These are phyloP conservation scores for Drosophila sucinea DNA, from an alignment of 1,140 invertebrate species.

Conservation along the genomic window DNA sequence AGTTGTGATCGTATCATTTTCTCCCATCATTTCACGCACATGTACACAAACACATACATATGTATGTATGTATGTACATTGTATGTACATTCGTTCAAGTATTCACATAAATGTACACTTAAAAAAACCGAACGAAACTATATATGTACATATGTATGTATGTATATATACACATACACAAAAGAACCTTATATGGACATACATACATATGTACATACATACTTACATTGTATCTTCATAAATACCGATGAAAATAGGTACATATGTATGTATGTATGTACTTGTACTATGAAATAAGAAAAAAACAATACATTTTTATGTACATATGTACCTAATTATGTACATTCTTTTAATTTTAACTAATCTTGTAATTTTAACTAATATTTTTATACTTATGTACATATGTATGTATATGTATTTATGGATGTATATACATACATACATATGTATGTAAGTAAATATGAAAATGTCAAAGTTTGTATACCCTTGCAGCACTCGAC, in stretches of 20 bases:
- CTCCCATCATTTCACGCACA: slow-evolving; percentile 19
- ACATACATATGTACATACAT: neutral
- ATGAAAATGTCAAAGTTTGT: no score
- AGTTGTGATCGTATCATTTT: slow-evolving; percentile 13
- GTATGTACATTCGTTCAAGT: neutral
- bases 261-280: neutral
- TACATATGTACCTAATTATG: no score
- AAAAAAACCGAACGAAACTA: neutral
- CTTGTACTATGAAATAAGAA: no score
- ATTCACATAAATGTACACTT: slow-evolving; percentile 10
- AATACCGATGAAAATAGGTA: neutral
- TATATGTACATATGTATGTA: neutral
- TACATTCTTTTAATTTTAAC: no score
- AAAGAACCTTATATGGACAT: neutral
- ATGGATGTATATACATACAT: neutral
- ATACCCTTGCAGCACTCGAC: no score
- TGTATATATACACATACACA: neutral
- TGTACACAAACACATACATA: neutral
- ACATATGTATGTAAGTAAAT: neutral
- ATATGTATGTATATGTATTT: neutral
- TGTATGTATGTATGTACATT: neutral
- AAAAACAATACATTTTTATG: no score
- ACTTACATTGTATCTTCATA: no score
- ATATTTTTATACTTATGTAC: no score
- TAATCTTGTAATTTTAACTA: no score